These are phyloP conservation scores for Molorchus minor DNA, from an alignment of 2,888 invertebrate genomes.

Conservation along the genomic window DNA sequence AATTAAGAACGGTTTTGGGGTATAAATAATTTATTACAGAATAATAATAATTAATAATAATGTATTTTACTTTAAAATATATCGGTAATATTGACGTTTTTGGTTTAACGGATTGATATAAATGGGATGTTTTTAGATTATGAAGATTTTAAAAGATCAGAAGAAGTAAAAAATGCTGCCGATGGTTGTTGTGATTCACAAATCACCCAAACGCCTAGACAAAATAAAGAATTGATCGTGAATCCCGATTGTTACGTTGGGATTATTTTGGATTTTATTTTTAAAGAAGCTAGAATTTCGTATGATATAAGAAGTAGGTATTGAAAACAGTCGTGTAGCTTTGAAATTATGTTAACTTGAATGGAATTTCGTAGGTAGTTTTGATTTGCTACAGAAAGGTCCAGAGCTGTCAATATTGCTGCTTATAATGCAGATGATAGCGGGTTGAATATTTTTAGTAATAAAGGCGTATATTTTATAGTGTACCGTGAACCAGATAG, in stretches of 20 bases:
- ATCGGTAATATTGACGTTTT: constrained; percentile 33
- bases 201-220: too few species aligned
- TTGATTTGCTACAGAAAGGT: constrained; percentile 31
- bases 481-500: constrained; percentile 18
- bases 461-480: constrained; percentile 34
- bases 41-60: too few species aligned
- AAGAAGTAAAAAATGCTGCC: not conserved
- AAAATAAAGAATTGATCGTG: constrained; percentile 52
- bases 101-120: not conserved
- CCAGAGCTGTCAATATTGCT: constrained; percentile 23
- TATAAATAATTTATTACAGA: too few species aligned
- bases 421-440: constrained; percentile 11
- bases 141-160: constrained; percentile 15
- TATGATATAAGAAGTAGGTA: constrained; percentile 30
- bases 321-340: not conserved
- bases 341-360: not conserved
- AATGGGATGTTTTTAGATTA: constrained; percentile 24
- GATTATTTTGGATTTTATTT: constrained; percentile 58
- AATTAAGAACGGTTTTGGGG: too few species aligned
- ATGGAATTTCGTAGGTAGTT: constrained; percentile 26
- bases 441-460: constrained; percentile 33
- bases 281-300: constrained; percentile 31
- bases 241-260: constrained; percentile 60
- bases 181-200: not conserved
- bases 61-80: constrained; percentile 48